Evolutionary conservation across 2,113 vertebrate species (phyloP), one percentile per base, ranked within the genome.

Genomic region (Cariama cristata): DNA sequence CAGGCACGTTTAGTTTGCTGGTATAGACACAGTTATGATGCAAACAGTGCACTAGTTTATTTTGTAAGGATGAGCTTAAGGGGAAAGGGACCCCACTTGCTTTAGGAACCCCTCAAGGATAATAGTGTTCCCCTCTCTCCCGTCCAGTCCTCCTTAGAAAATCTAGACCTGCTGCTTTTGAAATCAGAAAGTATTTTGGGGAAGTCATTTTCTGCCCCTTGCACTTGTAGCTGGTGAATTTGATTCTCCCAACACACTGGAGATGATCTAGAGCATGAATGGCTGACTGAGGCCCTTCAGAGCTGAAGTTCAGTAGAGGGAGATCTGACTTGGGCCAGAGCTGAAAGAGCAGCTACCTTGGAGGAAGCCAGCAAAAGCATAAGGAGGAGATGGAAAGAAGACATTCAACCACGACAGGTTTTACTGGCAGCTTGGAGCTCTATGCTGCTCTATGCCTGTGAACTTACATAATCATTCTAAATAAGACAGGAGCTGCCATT

Each of bases 401-500:
- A 55, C 6, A 12, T 62, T 83, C 30, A 52, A 5, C n/a, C 0
- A 0, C 4, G 13, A 30, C 33, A 79, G 35, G 33, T 79, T 96
- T 96, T 42, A 53, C 59, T 69, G 77, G 52, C 64, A 96, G 74
- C 53, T 69, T 4, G 8, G 71, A 88, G 58, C 58, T 93, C 44
- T 66, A 2, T 20, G 55, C 47, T 93, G 40, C 35, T 94, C n/a
- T 14, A 5, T 66, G 62, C 75, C 64, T 69, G 53, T 72, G 87
- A 77, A 82, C 91, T 96, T 96, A 96, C 3, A 88, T 93, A 97
- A 96, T 88, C 84, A 83, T 58, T 88, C 94, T 71, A 96, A 86
- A 79, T 94, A 96, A 97, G 87, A 96, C 76, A 94, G 86, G 87
- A 91, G 93, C 86, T 94, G 26, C 71, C 87, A 96, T 96, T 97